These are phyloP conservation scores for Tenthredo mesomela DNA, from an alignment of 2,888 invertebrate genomes.

Conservation along the genomic window DNA sequence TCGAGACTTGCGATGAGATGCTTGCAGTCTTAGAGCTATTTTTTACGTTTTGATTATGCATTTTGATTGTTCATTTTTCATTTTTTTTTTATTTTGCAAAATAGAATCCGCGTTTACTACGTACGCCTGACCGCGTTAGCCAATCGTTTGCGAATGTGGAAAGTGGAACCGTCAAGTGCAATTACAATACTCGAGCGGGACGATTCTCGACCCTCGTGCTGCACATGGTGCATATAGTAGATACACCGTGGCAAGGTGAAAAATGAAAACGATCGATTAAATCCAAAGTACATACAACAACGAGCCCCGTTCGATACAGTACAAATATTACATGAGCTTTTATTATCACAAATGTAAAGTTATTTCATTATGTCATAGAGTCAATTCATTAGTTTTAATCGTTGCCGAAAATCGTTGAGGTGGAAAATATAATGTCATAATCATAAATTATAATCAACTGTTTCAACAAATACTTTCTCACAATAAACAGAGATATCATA, in stretches of 20 bases:
- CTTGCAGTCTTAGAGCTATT: not conserved
- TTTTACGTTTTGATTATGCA: not conserved
- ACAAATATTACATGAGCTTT: slow-evolving; percentile 39
- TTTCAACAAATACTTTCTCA: not conserved
- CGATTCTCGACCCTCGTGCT: slow-evolving; percentile 25
- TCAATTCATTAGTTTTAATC: not conserved
- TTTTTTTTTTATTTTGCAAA: not conserved
- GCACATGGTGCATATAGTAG: not conserved
- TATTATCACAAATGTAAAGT: slow-evolving; percentile 23
- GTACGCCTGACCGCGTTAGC: not conserved
- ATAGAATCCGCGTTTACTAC: not conserved
- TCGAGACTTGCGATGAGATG: not conserved
- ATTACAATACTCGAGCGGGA: slow-evolving; percentile 34
- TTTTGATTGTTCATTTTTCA: too few relatives aligned
- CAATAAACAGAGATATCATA: not conserved
- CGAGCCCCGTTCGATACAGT: not conserved
- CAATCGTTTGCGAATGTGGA: slow-evolving; percentile 27
- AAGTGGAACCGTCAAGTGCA: slow-evolving; percentile 44
- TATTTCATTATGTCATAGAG: not conserved
- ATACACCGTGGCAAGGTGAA: slow-evolving; percentile 23
- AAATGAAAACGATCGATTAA: slow-evolving; percentile 44
- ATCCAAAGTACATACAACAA: slow-evolving; percentile 1
- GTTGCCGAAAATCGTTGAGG: not conserved
- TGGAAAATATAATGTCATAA: not conserved
- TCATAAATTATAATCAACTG: not conserved